A percentile compares a stretch with the other conserved stretches of the same genome.
Conservation (phyloP, 2,888 invertebrate genomes). For the Drosophila maculinotata region DNA sequence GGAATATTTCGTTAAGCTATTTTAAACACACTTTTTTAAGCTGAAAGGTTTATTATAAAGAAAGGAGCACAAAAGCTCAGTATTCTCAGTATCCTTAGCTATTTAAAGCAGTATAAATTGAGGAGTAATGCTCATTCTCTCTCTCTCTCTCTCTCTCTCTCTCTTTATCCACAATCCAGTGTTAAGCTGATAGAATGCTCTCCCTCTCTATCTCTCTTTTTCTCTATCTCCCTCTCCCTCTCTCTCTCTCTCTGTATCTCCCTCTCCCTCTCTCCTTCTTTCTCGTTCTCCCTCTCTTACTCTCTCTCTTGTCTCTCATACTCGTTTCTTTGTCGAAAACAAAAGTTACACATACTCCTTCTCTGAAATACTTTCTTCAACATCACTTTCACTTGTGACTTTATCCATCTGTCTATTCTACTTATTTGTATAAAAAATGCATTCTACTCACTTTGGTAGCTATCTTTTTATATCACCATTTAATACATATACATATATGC, state of each 20-base stretch:
- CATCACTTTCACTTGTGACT: too few relatives aligned
- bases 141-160: too few relatives aligned
- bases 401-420: too few relatives aligned
- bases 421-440: too few relatives aligned
- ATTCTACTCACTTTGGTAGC: too few relatives aligned
- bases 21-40: background rate
- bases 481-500: too few relatives aligned
- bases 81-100: background rate
- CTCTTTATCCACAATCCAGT: too few relatives aligned
- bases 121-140: background rate
- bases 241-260: background rate
- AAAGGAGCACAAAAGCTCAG: too few relatives aligned
- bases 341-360: too few relatives aligned
- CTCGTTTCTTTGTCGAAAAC: too few relatives aligned
- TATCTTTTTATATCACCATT: too few relatives aligned
- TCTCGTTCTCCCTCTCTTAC: background rate
- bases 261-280: background rate
- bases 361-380: too few relatives aligned
- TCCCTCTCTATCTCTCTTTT: background rate
- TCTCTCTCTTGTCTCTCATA: background rate
- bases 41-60: background rate
- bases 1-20: background rate
- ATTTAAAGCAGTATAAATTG: background rate
- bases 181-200: background rate
- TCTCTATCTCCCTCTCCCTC: background rate